Conservation (phyloP, 2,888 invertebrate genomes). For the Deilephila elpenor region DNA sequence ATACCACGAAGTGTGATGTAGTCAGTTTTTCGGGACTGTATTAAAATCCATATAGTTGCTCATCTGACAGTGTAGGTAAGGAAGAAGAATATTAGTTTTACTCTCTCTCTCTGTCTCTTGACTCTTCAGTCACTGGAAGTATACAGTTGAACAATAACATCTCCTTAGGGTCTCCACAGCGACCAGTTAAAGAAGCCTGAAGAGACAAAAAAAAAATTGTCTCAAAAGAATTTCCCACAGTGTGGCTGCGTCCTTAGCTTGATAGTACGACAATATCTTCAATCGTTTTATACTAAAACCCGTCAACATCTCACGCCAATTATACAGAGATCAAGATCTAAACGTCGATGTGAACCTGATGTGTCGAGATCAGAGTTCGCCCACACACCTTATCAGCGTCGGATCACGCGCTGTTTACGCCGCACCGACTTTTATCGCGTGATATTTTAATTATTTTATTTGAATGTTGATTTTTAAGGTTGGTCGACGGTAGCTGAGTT, state of each 20-base stretch:
- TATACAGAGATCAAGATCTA: conserved; percentile 13
- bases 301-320: conserved; percentile 24
- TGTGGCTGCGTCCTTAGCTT: neutral
- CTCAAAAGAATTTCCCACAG: neutral
- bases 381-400: conserved; percentile 13
- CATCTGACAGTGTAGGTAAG: too few relatives aligned
- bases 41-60: too few relatives aligned
- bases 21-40: too few relatives aligned
- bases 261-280: neutral
- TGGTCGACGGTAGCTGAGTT: neutral
- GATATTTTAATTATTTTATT: conserved; percentile 27
- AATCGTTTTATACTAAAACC: neutral
- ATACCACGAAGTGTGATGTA: too few relatives aligned
- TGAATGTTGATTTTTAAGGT: neutral
- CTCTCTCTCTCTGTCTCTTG: too few relatives aligned
- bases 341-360: neutral
- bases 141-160: too few relatives aligned
- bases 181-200: neutral
- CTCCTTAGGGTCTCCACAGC: too few relatives aligned
- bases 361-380: neutral
- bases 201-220: neutral
- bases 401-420: conserved; percentile 2
- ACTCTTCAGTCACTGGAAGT: too few relatives aligned
- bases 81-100: too few relatives aligned
- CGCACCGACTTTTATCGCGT: conserved; percentile 11